A percentile compares a stretch with the other conserved stretches of the same genome.
phyloP scores from a whole-genome alignment of 2,888 invertebrate species.

The Rhamnusium bicolor region DNA sequence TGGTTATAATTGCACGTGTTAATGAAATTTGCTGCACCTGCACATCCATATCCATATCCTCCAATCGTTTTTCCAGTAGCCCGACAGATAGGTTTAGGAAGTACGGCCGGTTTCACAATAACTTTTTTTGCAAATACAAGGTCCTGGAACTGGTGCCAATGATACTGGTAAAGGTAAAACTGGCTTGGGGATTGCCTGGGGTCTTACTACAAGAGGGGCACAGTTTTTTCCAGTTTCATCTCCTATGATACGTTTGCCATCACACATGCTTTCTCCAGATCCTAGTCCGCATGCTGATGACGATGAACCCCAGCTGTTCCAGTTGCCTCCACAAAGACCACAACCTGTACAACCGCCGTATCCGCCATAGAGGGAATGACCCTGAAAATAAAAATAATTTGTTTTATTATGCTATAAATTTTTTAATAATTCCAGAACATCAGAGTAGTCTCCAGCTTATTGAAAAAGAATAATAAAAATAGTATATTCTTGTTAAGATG shows the following conservation, averaged over 20 bases:
- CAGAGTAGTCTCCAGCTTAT: no score
- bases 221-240: neutral
- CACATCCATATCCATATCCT: no score
- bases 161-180: constrained; percentile 31
- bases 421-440: no score
- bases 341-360: neutral
- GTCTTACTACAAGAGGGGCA: constrained; percentile 63
- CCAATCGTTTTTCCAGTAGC: neutral
- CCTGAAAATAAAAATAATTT: neutral
- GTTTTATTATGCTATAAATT: no score
- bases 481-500: no score
- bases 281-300: constrained; percentile 9
- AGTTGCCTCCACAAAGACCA: neutral
- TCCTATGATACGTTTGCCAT: neutral
- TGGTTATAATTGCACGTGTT: neutral
- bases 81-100: constrained; percentile 62
- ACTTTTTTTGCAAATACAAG: constrained; percentile 63
- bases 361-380: neutral
- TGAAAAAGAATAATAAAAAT: no score
- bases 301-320: neutral
- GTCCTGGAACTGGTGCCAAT: constrained; percentile 60
- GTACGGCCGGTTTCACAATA: constrained; percentile 65
- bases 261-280: neutral
- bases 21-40: neutral
- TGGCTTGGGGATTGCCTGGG: constrained; percentile 60